A percentile compares a stretch with the other conserved stretches of the same genome.
Conservation (phyloP, 2,888 invertebrate genomes). For the Notocelia uddmanniana region DNA sequence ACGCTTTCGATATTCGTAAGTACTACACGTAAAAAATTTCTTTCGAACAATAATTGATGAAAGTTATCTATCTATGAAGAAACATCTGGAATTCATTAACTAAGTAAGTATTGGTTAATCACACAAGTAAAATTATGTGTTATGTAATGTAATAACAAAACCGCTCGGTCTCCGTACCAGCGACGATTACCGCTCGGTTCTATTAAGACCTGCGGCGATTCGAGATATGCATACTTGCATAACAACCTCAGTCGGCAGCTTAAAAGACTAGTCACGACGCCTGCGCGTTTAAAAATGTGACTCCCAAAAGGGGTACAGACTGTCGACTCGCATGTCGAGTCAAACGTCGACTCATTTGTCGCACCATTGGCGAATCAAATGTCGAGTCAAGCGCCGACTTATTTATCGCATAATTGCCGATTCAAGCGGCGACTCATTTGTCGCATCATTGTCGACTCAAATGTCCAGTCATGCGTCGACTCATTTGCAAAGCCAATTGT, state of each 20-base stretch:
- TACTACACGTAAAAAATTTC: not conserved
- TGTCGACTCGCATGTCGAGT: not conserved
- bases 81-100: not conserved
- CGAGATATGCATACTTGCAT: not conserved
- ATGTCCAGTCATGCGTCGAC: no score
- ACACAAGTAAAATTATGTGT: no score
- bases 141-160: not conserved
- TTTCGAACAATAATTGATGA: not conserved
- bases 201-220: conserved; percentile 2
- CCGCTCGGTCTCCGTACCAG: conserved; percentile 12
- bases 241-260: not conserved
- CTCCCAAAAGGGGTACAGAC: not conserved
- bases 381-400: not conserved
- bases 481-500: no score
- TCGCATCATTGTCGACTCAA: no score
- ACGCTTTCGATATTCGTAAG: conserved; percentile 2
- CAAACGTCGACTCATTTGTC: not conserved
- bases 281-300: not conserved
- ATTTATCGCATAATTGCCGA: no score
- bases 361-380: not conserved
- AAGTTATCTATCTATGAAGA: no score
- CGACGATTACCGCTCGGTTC: conserved; percentile 20
- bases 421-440: no score
- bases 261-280: no score
- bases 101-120: not conserved